Conservation (phyloP, 2,113 vertebrate genomes). For the Sturnus vulgaris region DNA sequence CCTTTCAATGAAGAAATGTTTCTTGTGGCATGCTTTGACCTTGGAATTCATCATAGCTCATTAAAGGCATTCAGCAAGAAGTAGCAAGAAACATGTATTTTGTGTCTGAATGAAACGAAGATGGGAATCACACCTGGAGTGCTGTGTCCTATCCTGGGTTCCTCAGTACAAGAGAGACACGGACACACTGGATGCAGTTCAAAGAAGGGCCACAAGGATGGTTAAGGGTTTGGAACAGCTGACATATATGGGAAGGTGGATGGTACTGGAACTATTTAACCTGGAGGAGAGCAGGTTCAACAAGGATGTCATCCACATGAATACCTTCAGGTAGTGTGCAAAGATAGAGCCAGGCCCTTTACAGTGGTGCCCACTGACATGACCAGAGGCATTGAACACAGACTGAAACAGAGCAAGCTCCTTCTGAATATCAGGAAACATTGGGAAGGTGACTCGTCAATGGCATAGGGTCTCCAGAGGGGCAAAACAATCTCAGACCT, state of each 20-base stretch:
- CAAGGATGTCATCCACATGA: not conserved
- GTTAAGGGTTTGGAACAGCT: not conserved
- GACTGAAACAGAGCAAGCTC: not conserved
- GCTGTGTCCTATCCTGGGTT: not conserved
- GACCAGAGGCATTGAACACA: not conserved
- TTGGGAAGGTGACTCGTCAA: not conserved
- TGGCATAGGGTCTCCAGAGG: not conserved
- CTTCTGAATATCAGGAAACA: not conserved
- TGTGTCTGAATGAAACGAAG: not conserved
- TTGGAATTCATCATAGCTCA: not conserved
- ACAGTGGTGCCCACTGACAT: not conserved
- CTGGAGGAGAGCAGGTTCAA: not conserved
- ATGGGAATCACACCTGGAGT: not conserved
- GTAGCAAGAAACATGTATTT: not conserved
- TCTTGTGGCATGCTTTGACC: not conserved
- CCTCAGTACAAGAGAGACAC: not conserved
- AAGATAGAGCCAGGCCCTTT: accelerated
- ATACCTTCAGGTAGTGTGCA: not conserved
- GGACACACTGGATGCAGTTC: not conserved
- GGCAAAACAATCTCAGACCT: not conserved
- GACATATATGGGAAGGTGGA: not conserved
- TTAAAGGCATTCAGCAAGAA: not conserved
- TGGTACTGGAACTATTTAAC: accelerated
- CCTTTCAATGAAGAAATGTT: not conserved
- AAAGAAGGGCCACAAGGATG: not conserved